These are phyloP conservation scores for Synanthedon andrenaeformis DNA, from an alignment of 2,888 invertebrate genomes.

Conservation along the genomic window DNA sequence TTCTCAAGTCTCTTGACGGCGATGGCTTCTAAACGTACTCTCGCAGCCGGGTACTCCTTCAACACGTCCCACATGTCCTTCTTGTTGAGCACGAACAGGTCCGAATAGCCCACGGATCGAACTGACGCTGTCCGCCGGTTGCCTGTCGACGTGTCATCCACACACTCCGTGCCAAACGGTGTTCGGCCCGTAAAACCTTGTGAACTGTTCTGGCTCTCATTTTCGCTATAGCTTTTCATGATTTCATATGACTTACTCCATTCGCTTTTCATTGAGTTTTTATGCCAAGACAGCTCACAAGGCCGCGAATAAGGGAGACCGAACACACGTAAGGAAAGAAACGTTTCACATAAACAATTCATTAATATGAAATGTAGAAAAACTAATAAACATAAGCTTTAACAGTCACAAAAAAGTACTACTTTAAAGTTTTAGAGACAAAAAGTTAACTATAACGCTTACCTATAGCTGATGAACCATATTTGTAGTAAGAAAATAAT, in stretches of 20 bases:
- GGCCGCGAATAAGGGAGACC: constrained; percentile 28
- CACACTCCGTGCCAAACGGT: constrained; percentile 68
- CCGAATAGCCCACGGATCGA: constrained; percentile 97
- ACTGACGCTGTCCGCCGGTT: constrained; percentile 98
- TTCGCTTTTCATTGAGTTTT: constrained; percentile 4
- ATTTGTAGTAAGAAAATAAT: constrained; percentile 14
- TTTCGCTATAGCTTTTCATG: background rate
- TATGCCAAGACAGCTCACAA: constrained; percentile 26
- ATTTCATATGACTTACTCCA: too few relatives aligned
- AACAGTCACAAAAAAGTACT: constrained; percentile 20
- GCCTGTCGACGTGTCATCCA: constrained; percentile 78
- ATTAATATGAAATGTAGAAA: constrained; percentile 10
- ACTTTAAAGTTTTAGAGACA: constrained; percentile 13
- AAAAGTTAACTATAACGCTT: constrained; percentile 1
- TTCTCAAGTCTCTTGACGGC: constrained; percentile 98
- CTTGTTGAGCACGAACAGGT: constrained; percentile 98
- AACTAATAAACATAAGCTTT: constrained; percentile 17
- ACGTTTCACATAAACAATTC: constrained; percentile 4
- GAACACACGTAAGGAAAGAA: constrained; percentile 28
- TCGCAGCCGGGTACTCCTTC: constrained; percentile 93
- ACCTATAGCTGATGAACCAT: background rate
- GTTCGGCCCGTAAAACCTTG: constrained; percentile 31
- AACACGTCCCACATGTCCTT: constrained; percentile 99
- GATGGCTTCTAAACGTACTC: constrained; percentile 95
- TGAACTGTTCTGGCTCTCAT: constrained; percentile 26